Evolutionary conservation across 2,113 vertebrate species (phyloP).

Genomic region (Macquaria australasica): DNA sequence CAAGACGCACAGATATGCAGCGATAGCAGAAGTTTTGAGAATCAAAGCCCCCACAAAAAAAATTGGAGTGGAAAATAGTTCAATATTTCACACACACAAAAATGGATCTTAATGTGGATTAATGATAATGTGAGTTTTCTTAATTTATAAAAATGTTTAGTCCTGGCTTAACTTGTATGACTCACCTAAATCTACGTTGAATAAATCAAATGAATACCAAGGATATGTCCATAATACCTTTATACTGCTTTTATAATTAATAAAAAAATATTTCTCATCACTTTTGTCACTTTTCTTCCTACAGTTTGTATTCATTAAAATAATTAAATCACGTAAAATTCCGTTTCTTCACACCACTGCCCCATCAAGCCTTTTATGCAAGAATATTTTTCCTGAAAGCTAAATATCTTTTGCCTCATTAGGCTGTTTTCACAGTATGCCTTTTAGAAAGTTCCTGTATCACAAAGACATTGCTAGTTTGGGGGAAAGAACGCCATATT

Average conservation of each 20-base stretch:
- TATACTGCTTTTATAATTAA: background rate
- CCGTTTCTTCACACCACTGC: background rate
- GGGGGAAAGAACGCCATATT: background rate
- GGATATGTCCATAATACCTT: background rate
- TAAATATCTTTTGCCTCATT: background rate
- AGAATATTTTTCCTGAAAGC: background rate
- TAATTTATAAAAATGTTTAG: background rate
- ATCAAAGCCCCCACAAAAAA: background rate
- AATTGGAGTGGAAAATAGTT: background rate
- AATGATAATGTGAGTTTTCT: background rate
- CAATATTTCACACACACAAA: background rate
- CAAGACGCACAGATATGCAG: slow-evolving; percentile 64
- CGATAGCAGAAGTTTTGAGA: slow-evolving; percentile 56
- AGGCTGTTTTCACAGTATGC: background rate
- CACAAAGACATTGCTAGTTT: background rate
- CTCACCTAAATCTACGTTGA: background rate
- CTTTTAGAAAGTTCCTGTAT: background rate
- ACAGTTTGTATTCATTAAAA: background rate
- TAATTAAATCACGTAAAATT: background rate
- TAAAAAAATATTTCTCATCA: too few relatives aligned
- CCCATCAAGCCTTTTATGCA: background rate
- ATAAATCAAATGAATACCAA: background rate
- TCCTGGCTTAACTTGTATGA: background rate
- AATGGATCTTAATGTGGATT: background rate
- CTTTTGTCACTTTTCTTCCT: background rate